Evolutionary conservation across 2,888 invertebrate species (phyloP).

Genomic region (Ariolimax columbianus): DNA sequence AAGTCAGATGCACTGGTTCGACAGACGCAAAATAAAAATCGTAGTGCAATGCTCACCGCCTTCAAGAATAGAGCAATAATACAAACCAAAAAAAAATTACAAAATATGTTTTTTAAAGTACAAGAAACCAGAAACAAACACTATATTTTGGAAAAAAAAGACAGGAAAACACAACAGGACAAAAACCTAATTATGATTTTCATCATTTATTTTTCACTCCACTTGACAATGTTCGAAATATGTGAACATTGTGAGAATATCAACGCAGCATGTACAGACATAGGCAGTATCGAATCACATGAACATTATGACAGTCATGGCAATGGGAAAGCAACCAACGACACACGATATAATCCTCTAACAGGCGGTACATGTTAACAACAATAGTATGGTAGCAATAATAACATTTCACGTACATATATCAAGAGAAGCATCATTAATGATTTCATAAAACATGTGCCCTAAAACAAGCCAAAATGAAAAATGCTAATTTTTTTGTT

Average conservation of each 20-base stretch:
- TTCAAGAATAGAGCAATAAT: no score
- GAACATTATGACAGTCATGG: constrained; percentile 35
- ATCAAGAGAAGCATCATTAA: not conserved
- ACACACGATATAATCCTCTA: constrained; percentile 13
- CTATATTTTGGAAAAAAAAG: no score
- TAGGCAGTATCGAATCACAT: constrained; percentile 19
- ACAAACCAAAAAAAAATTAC: no score
- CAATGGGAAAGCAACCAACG: constrained; percentile 8
- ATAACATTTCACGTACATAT: not conserved
- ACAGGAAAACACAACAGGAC: not conserved
- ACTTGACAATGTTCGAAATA: constrained; percentile 30
- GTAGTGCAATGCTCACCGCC: no score
- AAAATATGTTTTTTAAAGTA: no score
- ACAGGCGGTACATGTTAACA: constrained; percentile 12
- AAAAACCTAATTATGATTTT: constrained; percentile 24
- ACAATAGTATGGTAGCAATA: not conserved
- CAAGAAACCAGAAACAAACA: no score
- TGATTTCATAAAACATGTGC: not conserved
- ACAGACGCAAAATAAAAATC: no score
- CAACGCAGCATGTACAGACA: constrained; percentile 37
- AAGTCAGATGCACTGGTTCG: no score
- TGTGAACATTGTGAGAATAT: constrained; percentile 42
- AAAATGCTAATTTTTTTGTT: not conserved
- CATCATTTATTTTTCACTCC: constrained; percentile 26
- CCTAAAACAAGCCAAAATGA: not conserved